These are phyloP conservation scores for Temnothorax longispinosus DNA, from an alignment of 1,140 invertebrate species.

Conservation along the genomic window DNA sequence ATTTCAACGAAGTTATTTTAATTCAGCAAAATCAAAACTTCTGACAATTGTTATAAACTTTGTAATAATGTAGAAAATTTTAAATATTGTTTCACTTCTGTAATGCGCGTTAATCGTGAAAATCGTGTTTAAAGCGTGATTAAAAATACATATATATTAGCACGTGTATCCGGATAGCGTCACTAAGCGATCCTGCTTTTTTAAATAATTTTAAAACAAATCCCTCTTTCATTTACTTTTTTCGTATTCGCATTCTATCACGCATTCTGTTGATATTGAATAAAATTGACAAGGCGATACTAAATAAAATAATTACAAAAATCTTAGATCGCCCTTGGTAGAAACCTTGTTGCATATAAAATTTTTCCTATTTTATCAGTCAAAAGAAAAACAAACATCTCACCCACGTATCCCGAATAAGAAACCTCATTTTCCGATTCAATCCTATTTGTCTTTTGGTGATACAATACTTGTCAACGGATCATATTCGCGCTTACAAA, in stretches of 20 bases:
- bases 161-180: not conserved
- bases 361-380: not conserved
- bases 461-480: conserved; percentile 36
- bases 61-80: not conserved
- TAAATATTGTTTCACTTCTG: not conserved
- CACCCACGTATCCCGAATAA: not conserved
- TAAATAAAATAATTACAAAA: conserved; percentile 8
- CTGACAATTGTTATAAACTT: not conserved
- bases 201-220: conserved; percentile 6
- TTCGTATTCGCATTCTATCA: no score
- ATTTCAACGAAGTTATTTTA: not conserved
- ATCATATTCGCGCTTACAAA: conserved; percentile 16
- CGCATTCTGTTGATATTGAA: not conserved
- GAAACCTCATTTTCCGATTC: conserved; percentile 17
- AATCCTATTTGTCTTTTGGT: conserved; percentile 38
- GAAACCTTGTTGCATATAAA: not conserved
- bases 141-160: conserved; percentile 2
- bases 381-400: not conserved
- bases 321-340: not conserved
- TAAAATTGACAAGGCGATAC: not conserved
- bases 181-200: not conserved
- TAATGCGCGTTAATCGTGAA: not conserved
- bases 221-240: not conserved
- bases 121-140: not conserved
- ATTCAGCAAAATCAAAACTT: not conserved